Conservation (phyloP, 2,113 vertebrate species). For the Carassius auratus region DNA sequence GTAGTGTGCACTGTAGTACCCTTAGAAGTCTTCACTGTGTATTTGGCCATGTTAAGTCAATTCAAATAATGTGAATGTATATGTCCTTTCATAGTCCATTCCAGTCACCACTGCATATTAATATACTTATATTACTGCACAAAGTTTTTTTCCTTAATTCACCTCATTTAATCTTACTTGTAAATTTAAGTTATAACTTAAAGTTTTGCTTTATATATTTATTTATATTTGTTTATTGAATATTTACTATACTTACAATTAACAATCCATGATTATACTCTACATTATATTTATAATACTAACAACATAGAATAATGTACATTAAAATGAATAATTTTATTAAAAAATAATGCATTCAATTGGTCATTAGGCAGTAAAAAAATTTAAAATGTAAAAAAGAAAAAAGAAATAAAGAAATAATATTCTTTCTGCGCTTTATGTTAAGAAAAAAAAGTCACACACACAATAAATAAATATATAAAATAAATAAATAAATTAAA, state of each 20-base stretch:
- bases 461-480: too few relatives aligned
- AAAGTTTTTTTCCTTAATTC: not conserved
- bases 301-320: not conserved
- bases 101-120: not conserved
- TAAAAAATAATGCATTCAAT: not conserved
- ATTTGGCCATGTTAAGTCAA: not conserved
- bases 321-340: not conserved
- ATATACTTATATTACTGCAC: not conserved
- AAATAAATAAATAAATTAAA: too few relatives aligned
- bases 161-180: not conserved
- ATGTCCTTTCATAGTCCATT: not conserved
- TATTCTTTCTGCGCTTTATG: not conserved
- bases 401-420: not conserved
- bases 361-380: not conserved
- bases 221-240: not conserved
- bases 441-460: not conserved
- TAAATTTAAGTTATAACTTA: not conserved
- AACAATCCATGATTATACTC: not conserved
- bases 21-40: not conserved
- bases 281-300: not conserved
- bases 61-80: not conserved
- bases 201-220: not conserved
- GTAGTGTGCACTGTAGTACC: not conserved
- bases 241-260: not conserved
- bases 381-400: too few relatives aligned